These are phyloP conservation scores for Criorhina ranunculi DNA, from an alignment of 2,888 invertebrate species.

Conservation along the genomic window DNA sequence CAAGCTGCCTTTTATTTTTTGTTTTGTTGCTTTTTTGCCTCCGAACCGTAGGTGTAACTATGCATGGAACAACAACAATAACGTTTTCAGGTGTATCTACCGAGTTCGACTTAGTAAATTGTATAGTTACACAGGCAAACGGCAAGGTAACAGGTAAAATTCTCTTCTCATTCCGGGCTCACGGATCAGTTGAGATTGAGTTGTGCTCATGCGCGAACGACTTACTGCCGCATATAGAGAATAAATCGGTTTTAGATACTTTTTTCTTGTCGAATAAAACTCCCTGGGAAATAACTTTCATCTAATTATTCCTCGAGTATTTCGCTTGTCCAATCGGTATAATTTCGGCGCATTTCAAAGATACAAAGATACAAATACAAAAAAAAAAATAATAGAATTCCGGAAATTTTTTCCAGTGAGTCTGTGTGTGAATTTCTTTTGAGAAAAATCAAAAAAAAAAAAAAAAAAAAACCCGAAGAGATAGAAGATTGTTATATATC, in stretches of 20 bases:
- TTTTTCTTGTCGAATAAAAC: constrained; percentile 1
- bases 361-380: constrained; percentile 17
- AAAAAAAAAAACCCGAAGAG: constrained; percentile 35
- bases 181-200: constrained; percentile 73
- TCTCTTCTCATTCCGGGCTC: constrained; percentile 62
- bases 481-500: constrained; percentile 24
- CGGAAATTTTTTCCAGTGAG: constrained; percentile 61
- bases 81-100: constrained; percentile 66
- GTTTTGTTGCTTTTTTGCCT: constrained; percentile 50
- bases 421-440: constrained; percentile 59
- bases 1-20: constrained; percentile 58
- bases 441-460: not conserved
- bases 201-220: constrained; percentile 69
- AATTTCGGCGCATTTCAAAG: constrained; percentile 58
- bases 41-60: constrained; percentile 72
- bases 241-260: constrained; percentile 20
- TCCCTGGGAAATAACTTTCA: too few relatives aligned
- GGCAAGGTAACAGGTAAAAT: constrained; percentile 56
- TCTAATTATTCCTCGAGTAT: too few relatives aligned
- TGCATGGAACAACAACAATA: constrained; percentile 57
- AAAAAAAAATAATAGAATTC: constrained; percentile 57
- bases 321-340: not conserved
- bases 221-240: not conserved
- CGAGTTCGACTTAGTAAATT: constrained; percentile 50
- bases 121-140: constrained; percentile 8